Percentiles rank a stretch among this genome's conserved stretches.
Conservation (phyloP, 92 coral and sea anemone species). For the Epizoanthus illoricatus region DNA sequence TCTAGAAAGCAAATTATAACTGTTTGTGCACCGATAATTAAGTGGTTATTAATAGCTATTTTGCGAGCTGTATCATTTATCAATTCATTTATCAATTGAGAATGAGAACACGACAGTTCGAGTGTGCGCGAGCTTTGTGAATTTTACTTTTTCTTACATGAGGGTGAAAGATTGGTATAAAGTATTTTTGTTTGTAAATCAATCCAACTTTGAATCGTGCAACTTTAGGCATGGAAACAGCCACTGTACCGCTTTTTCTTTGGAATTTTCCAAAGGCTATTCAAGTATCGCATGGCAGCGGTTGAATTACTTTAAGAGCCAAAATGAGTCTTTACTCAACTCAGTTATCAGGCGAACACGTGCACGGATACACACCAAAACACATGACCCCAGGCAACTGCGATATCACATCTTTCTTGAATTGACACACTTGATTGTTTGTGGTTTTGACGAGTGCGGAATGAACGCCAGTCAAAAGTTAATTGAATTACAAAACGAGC, state of each 20-base stretch:
- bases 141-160: background rate
- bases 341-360: no score
- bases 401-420: background rate
- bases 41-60: background rate
- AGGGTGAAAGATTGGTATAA: no score
- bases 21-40: background rate
- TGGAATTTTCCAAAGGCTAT: no score
- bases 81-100: background rate
- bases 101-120: background rate
- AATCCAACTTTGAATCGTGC: no score
- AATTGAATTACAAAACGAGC: background rate
- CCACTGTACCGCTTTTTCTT: no score
- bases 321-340: no score
- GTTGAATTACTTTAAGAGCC: background rate
- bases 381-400: background rate
- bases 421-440: background rate
- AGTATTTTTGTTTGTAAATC: no score
- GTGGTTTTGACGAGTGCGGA: background rate
- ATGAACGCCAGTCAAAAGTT: no score
- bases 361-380: background rate
- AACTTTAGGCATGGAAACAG: no score
- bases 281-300: no score
- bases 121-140: background rate
- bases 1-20: background rate
- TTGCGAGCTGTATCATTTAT: background rate